Percentiles rank a stretch among this genome's conserved stretches.
phyloP scores from a whole-genome alignment of 2,113 vertebrate species.

The Malurus elegans region DNA sequence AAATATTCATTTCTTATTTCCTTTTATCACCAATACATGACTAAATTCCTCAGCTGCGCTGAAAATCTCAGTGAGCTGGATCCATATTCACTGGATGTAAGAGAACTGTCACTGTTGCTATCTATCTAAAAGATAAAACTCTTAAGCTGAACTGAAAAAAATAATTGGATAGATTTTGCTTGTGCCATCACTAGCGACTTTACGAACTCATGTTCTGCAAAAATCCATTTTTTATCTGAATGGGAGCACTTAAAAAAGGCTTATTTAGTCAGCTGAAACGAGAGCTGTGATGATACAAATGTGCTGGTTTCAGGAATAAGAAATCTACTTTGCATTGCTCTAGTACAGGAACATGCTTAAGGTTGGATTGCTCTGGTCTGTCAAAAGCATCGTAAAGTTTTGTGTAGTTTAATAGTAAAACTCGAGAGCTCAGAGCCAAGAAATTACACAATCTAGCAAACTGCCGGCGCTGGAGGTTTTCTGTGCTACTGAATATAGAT shows the following conservation, averaged over 20 bases:
- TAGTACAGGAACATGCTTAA: not conserved
- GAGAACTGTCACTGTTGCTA: not conserved
- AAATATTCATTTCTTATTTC: slow-evolving; percentile 1
- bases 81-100: not conserved
- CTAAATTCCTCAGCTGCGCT: not conserved
- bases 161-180: not conserved
- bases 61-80: not conserved
- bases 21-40: not conserved
- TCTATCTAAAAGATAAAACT: not conserved
- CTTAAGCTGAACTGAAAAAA: not conserved
- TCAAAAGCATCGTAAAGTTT: not conserved
- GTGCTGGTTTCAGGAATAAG: not conserved
- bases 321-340: not conserved
- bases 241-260: not conserved
- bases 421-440: not conserved
- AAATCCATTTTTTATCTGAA: not conserved
- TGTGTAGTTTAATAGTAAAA: not conserved
- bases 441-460: not conserved
- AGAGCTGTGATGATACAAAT: not conserved
- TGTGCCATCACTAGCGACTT: not conserved
- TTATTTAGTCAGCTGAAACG: not conserved
- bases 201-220: not conserved
- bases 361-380: not conserved
- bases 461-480: not conserved
- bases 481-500: not conserved